Evolutionary conservation across 2,797 vertebrate species (phyloP).

Genomic region (Tinamus major): DNA sequence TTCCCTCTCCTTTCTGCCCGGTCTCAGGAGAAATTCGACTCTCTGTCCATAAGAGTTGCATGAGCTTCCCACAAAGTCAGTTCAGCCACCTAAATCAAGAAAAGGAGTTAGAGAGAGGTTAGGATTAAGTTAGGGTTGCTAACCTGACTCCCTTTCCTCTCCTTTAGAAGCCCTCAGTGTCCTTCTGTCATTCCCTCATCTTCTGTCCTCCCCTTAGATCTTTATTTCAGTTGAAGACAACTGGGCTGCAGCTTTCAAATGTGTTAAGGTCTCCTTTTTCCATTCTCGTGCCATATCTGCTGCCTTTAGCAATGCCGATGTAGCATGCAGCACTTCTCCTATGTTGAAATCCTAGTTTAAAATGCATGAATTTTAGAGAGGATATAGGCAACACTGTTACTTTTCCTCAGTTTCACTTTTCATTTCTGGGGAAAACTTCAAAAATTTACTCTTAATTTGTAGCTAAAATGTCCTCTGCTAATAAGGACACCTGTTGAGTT

Average conservation of each 20-base stretch:
- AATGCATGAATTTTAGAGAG: slow-evolving; percentile 1
- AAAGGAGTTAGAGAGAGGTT: slow-evolving; percentile 65
- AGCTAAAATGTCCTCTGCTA: neutral
- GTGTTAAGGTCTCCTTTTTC: slow-evolving; percentile 28
- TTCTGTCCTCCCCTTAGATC: slow-evolving; percentile 63
- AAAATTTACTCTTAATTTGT: slow-evolving; percentile 26
- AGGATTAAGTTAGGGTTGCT: slow-evolving; percentile 65
- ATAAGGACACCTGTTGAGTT: neutral
- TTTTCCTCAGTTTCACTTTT: neutral
- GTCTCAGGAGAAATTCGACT: slow-evolving; percentile 24
- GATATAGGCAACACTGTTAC: neutral
- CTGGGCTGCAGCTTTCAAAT: slow-evolving; percentile 52
- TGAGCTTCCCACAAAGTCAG: slow-evolving; percentile 69
- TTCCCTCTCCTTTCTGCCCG: neutral
- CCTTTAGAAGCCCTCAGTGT: slow-evolving; percentile 52
- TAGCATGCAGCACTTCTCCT: slow-evolving; percentile 8
- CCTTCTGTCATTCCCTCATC: slow-evolving; percentile 60
- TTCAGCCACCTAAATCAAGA: slow-evolving; percentile 67
- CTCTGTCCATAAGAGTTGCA: slow-evolving; percentile 6
- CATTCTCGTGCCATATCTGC: slow-evolving; percentile 16
- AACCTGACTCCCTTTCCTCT: slow-evolving; percentile 51
- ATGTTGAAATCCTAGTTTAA: slow-evolving; percentile 7
- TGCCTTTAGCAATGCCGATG: slow-evolving; percentile 49
- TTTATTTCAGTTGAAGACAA: slow-evolving; percentile 60
- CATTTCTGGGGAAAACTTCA: slow-evolving; percentile 2